A percentile compares a stretch with the other conserved stretches of the same genome.
These are phyloP conservation scores for Natator depressus DNA, from an alignment of 2,113 vertebrate genomes.

Conservation along the genomic window DNA sequence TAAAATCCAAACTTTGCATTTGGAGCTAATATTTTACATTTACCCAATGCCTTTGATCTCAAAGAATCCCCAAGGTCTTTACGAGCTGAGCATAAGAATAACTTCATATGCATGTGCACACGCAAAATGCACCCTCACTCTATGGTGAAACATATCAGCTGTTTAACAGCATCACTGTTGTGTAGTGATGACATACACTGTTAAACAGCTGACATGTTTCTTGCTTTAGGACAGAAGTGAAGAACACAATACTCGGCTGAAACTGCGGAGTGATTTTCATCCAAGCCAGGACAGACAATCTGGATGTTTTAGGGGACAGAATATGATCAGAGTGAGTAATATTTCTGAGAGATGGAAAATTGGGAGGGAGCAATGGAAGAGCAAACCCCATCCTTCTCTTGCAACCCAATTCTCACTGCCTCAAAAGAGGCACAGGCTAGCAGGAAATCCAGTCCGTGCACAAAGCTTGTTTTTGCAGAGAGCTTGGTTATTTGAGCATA, in stretches of 20 bases:
- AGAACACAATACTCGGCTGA: background rate
- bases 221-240: background rate
- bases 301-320: background rate
- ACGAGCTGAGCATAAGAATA: background rate
- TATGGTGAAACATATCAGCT: background rate
- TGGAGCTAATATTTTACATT: background rate
- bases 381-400: background rate
- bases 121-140: rapidly evolving
- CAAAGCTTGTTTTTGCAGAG: background rate
- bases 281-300: background rate
- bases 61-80: background rate
- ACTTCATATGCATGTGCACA: background rate
- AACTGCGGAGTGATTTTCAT: background rate
- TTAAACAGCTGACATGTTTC: background rate
- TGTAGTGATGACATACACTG: background rate
- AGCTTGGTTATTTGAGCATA: background rate
- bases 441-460: background rate
- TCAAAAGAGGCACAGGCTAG: background rate
- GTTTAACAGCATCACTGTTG: background rate
- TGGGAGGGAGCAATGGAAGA: background rate
- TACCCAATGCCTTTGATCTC: background rate
- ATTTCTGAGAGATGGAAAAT: background rate
- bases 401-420: background rate
- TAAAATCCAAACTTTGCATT: background rate
- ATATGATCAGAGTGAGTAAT: background rate